Evolutionary conservation across 2,113 vertebrate genomes (phyloP).

Genomic region (Lycaon pictus): DNA sequence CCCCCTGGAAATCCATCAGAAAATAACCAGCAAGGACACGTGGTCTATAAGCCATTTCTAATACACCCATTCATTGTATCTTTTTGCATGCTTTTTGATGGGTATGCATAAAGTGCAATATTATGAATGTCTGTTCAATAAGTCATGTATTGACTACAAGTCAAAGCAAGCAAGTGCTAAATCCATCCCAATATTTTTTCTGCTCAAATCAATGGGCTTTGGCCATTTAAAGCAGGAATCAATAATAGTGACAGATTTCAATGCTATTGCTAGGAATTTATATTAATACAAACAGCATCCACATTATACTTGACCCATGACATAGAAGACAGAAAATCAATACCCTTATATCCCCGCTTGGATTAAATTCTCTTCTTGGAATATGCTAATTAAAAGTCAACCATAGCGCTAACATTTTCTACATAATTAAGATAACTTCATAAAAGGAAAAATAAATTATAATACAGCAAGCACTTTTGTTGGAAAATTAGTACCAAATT

Average conservation of each 20-base stretch:
- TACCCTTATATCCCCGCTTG: conserved; percentile 77
- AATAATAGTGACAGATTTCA: conserved; percentile 83
- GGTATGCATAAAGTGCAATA: not conserved
- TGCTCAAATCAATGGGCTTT: conserved; percentile 83
- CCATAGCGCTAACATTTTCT: conserved; percentile 71
- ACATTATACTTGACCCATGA: conserved; percentile 81
- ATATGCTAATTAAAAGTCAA: conserved; percentile 84
- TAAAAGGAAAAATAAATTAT: conserved; percentile 40
- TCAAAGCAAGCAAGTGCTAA: conserved; percentile 82
- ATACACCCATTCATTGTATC: not conserved
- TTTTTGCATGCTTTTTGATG: conserved; percentile 16
- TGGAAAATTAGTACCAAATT: conserved; percentile 29
- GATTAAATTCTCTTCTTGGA: conserved; percentile 82
- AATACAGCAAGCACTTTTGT: not conserved
- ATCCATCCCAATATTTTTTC: conserved; percentile 83
- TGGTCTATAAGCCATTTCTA: not conserved
- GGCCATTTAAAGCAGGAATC: conserved; percentile 84
- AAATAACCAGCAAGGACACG: not conserved
- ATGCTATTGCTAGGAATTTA: conserved; percentile 77
- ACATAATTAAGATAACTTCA: conserved; percentile 73
- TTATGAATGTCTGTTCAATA: conserved; percentile 66
- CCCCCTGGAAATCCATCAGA: not conserved
- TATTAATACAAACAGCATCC: conserved; percentile 82
- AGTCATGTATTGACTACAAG: conserved; percentile 79
- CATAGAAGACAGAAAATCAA: conserved; percentile 84